Evolutionary conservation across 2,888 invertebrate species (phyloP).

Genomic region (Norana najaformis): DNA sequence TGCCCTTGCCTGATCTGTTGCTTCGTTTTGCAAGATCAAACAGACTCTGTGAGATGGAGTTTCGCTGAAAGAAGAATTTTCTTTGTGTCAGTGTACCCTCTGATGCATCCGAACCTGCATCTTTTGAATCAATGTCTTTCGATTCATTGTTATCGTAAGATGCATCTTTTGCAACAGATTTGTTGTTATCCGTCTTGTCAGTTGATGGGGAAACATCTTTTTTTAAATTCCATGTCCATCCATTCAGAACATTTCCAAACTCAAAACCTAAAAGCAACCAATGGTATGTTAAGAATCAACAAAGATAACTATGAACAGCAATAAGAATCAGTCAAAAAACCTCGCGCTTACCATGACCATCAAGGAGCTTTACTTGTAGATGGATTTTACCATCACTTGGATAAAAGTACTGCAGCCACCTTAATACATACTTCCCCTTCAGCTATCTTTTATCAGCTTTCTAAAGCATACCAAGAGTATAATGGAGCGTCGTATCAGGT

Average conservation of each 20-base stretch:
- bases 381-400: background rate
- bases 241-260: constrained; percentile 25
- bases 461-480: background rate
- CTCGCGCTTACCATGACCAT: too few species aligned
- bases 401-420: background rate
- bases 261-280: background rate
- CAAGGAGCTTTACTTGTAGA: background rate
- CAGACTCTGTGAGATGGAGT: constrained; percentile 9
- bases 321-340: too few species aligned
- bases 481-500: too few species aligned
- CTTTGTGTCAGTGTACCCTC: background rate
- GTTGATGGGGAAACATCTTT: background rate
- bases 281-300: background rate
- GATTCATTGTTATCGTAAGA: background rate
- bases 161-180: background rate
- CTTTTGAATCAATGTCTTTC: background rate
- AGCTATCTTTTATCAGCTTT: background rate
- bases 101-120: background rate
- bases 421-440: background rate
- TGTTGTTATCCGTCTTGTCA: background rate
- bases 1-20: background rate
- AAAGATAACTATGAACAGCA: background rate
- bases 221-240: constrained; percentile 8
- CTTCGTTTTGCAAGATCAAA: background rate
- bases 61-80: constrained; percentile 17